Evolutionary conservation across 1,140 invertebrate genomes (phyloP).

Genomic region (Drosophila lini): DNA sequence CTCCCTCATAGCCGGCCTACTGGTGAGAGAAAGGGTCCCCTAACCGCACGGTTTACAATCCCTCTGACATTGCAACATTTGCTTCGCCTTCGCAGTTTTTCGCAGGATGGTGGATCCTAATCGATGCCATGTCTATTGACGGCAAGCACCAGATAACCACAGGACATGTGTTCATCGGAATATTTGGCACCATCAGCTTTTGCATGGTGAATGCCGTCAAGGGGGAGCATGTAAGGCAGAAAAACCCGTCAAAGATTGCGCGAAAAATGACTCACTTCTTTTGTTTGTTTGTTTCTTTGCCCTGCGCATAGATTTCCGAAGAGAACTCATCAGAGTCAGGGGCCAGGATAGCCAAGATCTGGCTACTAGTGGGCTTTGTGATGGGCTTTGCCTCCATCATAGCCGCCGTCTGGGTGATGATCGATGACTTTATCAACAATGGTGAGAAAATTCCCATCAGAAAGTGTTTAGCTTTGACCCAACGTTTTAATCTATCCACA

Average conservation of each 20-base stretch:
- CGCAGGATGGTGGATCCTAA: constrained; percentile 98
- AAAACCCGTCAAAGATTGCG: not conserved
- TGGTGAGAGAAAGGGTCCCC: constrained; percentile 87
- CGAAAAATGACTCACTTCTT: constrained; percentile 61
- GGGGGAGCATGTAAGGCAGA: constrained; percentile 91
- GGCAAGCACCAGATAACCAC: constrained; percentile 86
- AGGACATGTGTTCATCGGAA: constrained; percentile 96
- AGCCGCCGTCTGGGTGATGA: constrained; percentile 97
- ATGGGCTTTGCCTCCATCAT: constrained; percentile 98
- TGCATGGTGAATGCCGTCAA: constrained; percentile 99
- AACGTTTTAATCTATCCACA: constrained; percentile 15
- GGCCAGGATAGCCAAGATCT: constrained; percentile 94
- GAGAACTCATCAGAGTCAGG: constrained; percentile 86
- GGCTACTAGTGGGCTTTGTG: constrained; percentile 98
- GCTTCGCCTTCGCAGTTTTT: constrained; percentile 89
- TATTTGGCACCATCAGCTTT: constrained; percentile 96
- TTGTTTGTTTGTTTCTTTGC: constrained; percentile 10
- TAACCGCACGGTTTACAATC: not conserved
- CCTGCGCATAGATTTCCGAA: constrained; percentile 67
- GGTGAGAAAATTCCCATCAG: constrained; percentile 32
- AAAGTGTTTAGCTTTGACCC: not conserved
- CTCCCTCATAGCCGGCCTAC: constrained; percentile 92
- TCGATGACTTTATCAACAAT: constrained; percentile 88
- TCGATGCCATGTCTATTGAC: constrained; percentile 95
- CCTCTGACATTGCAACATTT: constrained; percentile 11